Evolutionary conservation across 1,140 invertebrate species (phyloP).

Genomic region (Schlechtendalia chinensis): DNA sequence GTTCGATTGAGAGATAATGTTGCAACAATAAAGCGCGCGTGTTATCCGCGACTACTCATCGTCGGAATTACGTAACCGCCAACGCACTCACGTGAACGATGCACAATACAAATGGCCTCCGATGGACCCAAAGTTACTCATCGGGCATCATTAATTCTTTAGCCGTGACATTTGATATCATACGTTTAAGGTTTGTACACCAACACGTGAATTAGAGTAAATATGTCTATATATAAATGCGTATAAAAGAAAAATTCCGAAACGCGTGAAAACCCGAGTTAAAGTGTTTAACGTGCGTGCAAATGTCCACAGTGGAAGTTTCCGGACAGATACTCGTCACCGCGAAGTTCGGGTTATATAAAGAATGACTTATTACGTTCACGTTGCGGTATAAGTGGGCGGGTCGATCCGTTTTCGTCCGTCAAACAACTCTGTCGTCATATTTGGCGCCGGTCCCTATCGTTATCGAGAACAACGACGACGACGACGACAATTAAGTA

Average conservation of each 20-base stretch:
- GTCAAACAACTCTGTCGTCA: too few species aligned
- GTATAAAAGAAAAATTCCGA: not conserved
- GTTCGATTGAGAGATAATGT: not conserved
- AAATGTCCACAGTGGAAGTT: too few species aligned
- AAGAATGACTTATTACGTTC: not conserved
- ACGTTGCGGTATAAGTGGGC: too few species aligned
- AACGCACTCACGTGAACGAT: not conserved
- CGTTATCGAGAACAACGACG: too few species aligned
- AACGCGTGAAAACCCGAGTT: not conserved
- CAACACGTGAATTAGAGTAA: not conserved
- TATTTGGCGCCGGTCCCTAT: too few species aligned
- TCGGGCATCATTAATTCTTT: not conserved
- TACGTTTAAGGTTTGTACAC: not conserved
- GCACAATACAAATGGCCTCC: too few species aligned
- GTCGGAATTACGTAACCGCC: not conserved
- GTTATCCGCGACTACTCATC: not conserved
- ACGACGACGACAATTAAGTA: too few species aligned
- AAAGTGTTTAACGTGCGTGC: too few species aligned
- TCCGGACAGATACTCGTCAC: too few species aligned
- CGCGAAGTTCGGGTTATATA: not conserved
- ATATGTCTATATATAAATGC: not conserved
- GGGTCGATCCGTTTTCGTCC: too few species aligned
- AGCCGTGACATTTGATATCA: not conserved
- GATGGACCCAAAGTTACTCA: not conserved
- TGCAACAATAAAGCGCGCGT: not conserved